Evolutionary conservation across 2,113 vertebrate genomes (phyloP).

Genomic region (Chamaetylas fuelleborni): DNA sequence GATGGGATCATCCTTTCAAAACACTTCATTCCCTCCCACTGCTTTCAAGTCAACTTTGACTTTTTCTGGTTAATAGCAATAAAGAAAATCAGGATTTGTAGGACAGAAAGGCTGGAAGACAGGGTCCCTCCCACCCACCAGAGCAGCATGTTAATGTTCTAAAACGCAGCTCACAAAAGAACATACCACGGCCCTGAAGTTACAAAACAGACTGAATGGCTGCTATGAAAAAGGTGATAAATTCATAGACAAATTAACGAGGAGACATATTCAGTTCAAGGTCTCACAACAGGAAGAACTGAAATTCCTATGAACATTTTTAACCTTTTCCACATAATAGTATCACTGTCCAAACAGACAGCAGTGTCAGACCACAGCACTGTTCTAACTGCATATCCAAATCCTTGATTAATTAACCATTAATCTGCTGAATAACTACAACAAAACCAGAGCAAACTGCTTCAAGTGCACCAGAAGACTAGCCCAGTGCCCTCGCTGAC

Average conservation of each 20-base stretch:
- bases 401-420: background rate
- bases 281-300: background rate
- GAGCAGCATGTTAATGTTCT: constrained; percentile 22
- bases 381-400: background rate
- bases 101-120: background rate
- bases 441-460: background rate
- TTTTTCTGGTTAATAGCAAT: background rate
- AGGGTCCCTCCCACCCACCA: background rate
- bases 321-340: background rate
- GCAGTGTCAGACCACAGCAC: background rate
- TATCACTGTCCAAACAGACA: background rate
- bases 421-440: background rate
- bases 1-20: background rate
- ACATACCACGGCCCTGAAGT: background rate
- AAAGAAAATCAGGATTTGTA: background rate
- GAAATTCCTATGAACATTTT: background rate
- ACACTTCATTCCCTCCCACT: background rate
- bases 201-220: background rate
- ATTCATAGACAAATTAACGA: background rate
- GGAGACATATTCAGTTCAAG: background rate
- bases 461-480: background rate
- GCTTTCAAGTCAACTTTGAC: background rate
- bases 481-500: background rate
- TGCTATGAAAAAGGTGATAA: background rate
- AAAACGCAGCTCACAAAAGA: background rate